Base-by-base conservation (phyloP, 23 tunicate species). In the Styela clava region DNA sequence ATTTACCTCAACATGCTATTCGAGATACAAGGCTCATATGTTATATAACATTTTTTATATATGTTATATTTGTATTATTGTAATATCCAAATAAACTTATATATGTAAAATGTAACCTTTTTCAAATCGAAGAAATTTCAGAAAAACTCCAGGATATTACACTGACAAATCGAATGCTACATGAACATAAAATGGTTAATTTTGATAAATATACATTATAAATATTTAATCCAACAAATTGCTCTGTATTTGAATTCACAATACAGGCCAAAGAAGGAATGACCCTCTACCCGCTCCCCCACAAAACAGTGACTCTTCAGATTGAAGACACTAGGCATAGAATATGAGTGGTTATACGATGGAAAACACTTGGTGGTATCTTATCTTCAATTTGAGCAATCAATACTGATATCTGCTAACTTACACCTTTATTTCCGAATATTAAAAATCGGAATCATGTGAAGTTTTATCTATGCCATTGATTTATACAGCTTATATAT, bases 231-330 rank as follows among this genome's bases (percentile, higher is more conserved):
- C 12, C 12, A 12, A 44, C 56, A 44, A 5, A 44, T 44, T 44
- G 12, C 12, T 5, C 56, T 26, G 25, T 26, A 72, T 29, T 26
- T 19, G 24, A 68, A 20, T 21, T 23, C 73, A 21, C 25, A 25
- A n/a, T 79, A 52, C 74, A 86, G 91, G 83, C 31, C 27, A 69
- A 12, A 56, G 86, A 19, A 63, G 83, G 2, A 37, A 74, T 69
- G 91, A 82, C 36, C 83, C 82, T 61, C 82, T 87, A 35, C 91
- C 91, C 28, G 85, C 84, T 29, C 78, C 79, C 35, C 91, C 91
- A 35, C 69, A 52, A 16, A 24, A 68, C 21, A 28, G 70, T 2
- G 70, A 83, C 32, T 86, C 90, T 7, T 80, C 90, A 34, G 71
- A 65, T 28, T 65, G 71, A 65, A 16, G n/a, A n/a, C n/a, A n/a